Evolutionary conservation across 2,113 vertebrate genomes (phyloP), one percentile per base, ranked within the genome.

Genomic region (Antigone vipio): DNA sequence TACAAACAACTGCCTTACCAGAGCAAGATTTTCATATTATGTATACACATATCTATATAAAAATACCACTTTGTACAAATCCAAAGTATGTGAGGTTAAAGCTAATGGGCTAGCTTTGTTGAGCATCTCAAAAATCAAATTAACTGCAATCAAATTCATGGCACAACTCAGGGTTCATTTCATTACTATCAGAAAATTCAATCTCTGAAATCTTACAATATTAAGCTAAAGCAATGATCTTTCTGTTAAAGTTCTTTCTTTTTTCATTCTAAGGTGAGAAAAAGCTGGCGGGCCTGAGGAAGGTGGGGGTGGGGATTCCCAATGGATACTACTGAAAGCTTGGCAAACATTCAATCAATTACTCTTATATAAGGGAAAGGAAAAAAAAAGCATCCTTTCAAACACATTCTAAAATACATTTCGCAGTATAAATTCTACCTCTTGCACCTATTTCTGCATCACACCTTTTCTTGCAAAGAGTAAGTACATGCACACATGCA

Each of bases 181-280:
- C 97, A 97, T 97, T 96, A 95, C 97, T 96, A 95, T 97, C 95
- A 94, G 97, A 97, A 96, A 97, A 96, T 97, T 94, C 95, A 94
- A 97, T 97, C 97, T 97, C 93, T 96, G 97, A 98, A 98, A 98
- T 97, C 97, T 98, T 97, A 96, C 91, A 75, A 42, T 97, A 97
- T 97, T 97, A 96, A 91, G 94, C 96, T 97, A 97, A 97, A 95
- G 96, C 94, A 98, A 97, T 97, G 96, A 95, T 97, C 96, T 97
- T 98, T 96, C 95, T 95, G 96, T 93, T 98, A 82, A 97, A 97
- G 94, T 98, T 98, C 95, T 93, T 96, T 96, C 93, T 98, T 98
- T 94, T 97, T 97, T 94, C 97, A 97, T 98, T 96, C 95, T 95
- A 96, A 97, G 93, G 97, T 88, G 89, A 97, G 96, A 88, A 96